Percentiles rank a stretch among this genome's conserved stretches.
phyloP scores from a whole-genome alignment of 2,113 vertebrate species.

The Microtus oregoni region DNA sequence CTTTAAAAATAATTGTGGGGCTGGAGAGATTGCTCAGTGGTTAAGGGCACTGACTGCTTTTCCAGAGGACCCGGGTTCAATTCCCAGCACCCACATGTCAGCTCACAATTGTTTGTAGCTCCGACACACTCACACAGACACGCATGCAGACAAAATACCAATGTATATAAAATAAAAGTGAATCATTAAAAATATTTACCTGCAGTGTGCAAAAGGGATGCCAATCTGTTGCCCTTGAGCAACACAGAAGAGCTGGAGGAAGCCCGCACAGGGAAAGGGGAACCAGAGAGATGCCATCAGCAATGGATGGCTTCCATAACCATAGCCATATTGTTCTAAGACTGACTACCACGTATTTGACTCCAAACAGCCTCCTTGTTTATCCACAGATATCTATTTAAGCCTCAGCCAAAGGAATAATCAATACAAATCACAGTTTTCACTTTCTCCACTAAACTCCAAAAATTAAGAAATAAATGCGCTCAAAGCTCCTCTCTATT shows the following conservation, averaged over 20 bases:
- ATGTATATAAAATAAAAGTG: background rate
- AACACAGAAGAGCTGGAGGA: background rate
- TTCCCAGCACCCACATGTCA: background rate
- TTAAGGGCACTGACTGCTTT: background rate
- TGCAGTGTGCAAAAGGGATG: background rate
- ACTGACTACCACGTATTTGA: background rate
- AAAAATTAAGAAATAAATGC: background rate
- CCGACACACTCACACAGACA: background rate
- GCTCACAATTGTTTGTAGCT: background rate
- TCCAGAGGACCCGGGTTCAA: background rate
- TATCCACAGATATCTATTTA: background rate
- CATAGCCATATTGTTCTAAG: background rate
- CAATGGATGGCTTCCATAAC: background rate
- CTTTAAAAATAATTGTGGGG: background rate
- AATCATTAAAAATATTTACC: background rate
- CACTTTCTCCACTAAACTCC: slow-evolving; percentile 35
- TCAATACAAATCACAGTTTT: background rate
- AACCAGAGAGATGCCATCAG: background rate
- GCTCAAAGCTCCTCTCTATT: background rate
- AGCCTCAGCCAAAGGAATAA: slow-evolving; percentile 21
- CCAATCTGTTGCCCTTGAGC: background rate
- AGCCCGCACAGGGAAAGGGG: too few species aligned
- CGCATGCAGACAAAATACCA: background rate
- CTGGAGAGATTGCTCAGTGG: background rate
- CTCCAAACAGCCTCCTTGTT: slow-evolving; percentile 3